Evolutionary conservation across 2,888 invertebrate species (phyloP), one percentile per base, ranked within the genome.

Genomic region (Xestia ashworthii): DNA sequence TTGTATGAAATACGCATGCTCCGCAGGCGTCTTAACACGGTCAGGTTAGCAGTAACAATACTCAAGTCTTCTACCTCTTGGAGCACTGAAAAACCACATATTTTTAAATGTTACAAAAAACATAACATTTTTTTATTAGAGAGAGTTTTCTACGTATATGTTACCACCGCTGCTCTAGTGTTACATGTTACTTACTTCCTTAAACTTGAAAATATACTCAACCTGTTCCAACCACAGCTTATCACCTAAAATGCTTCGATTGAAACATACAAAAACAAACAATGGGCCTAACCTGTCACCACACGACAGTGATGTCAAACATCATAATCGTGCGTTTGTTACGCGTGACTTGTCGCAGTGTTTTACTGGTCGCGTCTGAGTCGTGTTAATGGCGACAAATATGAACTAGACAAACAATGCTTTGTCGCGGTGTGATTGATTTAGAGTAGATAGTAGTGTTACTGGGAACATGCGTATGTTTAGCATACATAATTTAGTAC

Each of bases 281-380:
- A 66, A 53, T 65, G 48, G 3, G n/a, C 41, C 0, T 14, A 38
- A 55, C 12, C 38, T 62, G 65, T 69, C 62, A 58, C 65, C 66
- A 38, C 70, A 69, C 74, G 71, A 60, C 1, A 41, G 38, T 71
- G 41, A 71, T 62, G 65, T 66, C n/a, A 82, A 69, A 85, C 78
- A 53, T 11, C 62, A 71, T 64, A 83, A 78, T 66, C 83, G 83
- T 83, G 83, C 48, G 44, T 41, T 16, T 60, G 72, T 62, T 8
- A 85, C 46, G 83, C 79, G 71, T 83, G 85, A 76, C 85, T 82
- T 70, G 76, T 53, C 70, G 44, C 62, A n/a, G 8, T 66, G 53
- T 71, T 81, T 75, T 64, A 58, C 58, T 46, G 64, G 64, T 50
- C 6, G 62, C 53, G 53, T 48, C 48, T 8, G n/a, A 58, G 53